Evolutionary conservation across 2,888 invertebrate species (phyloP).

Genomic region (Pimpla rufipes): DNA sequence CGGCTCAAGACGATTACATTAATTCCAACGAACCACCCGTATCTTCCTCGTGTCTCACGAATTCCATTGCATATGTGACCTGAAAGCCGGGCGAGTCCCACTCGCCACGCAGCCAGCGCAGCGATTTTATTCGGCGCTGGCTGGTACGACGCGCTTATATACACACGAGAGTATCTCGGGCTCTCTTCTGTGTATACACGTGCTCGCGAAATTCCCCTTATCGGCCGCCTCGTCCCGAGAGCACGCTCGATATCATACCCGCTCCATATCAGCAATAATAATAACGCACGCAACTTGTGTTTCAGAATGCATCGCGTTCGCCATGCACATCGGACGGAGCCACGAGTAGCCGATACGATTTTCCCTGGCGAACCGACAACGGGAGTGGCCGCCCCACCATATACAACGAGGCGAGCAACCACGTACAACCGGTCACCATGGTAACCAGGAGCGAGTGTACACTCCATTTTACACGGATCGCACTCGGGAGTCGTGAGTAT

Average conservation of each 20-base stretch:
- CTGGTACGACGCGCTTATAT: conserved; percentile 22
- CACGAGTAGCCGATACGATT: conserved; percentile 13
- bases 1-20: not conserved
- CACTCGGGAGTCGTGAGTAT: not conserved
- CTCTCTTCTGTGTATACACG: conserved; percentile 31
- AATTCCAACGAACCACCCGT: not conserved
- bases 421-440: conserved; percentile 31
- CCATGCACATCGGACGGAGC: not conserved
- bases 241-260: conserved; percentile 12
- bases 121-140: conserved; percentile 19
- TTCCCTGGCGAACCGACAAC: conserved; percentile 7
- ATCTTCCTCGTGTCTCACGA: not conserved
- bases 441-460: conserved; percentile 26
- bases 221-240: conserved; percentile 12
- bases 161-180: not conserved
- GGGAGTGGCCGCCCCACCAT: conserved; percentile 47
- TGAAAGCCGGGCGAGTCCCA: not conserved
- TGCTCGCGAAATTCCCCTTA: conserved; percentile 37
- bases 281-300: not conserved
- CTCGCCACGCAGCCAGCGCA: not conserved
- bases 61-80: not conserved
- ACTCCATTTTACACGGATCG: conserved; percentile 1
- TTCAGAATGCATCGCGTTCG: not conserved
- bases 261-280: conserved; percentile 15
- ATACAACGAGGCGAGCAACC: not conserved